Evolutionary conservation across 2,797 vertebrate species (phyloP).

Genomic region (Chanos chanos): DNA sequence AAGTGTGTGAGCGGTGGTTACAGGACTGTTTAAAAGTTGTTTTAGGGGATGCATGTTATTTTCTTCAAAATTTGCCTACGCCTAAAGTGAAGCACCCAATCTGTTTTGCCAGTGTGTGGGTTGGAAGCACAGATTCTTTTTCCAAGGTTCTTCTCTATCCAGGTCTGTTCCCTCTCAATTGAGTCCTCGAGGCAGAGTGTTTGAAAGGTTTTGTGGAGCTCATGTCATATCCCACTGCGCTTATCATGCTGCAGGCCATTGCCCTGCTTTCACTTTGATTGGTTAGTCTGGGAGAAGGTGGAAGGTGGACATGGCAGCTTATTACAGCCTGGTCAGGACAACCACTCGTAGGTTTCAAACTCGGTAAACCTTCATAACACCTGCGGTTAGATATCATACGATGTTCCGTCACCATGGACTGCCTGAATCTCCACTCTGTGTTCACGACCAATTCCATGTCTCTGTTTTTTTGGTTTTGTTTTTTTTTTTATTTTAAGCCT

Average conservation of each 20-base stretch:
- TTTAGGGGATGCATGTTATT: too few relatives aligned
- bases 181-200: slow-evolving; percentile 63
- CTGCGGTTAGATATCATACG: too few relatives aligned
- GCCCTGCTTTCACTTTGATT: background rate
- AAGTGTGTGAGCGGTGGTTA: too few relatives aligned
- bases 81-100: slow-evolving; percentile 40
- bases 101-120: slow-evolving; percentile 64
- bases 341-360: background rate
- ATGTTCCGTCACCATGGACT: too few relatives aligned
- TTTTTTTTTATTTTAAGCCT: slow-evolving; percentile 3
- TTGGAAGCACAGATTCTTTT: slow-evolving; percentile 57
- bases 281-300: background rate
- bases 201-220: slow-evolving; percentile 54
- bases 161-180: slow-evolving; percentile 65
- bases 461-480: background rate
- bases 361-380: background rate
- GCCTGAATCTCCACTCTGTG: too few relatives aligned
- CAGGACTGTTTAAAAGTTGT: too few relatives aligned
- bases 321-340: background rate
- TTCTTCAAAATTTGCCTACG: slow-evolving; percentile 49
- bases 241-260: slow-evolving; percentile 36
- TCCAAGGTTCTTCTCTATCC: slow-evolving; percentile 62
- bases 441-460: too few relatives aligned
- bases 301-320: slow-evolving; percentile 1
- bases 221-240: slow-evolving; percentile 44